Evolutionary conservation across 2,113 vertebrate genomes (phyloP).

Genomic region (human (Homo sapiens)): GRCh38 chr6:129335001-129335500

Average conservation of each 20-base stretch:
- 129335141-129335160: neutral
- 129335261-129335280: neutral
- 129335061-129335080: neutral
- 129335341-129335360: neutral
- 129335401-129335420: neutral
- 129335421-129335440: neutral
- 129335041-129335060: neutral
- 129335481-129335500: neutral
- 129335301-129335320: neutral
- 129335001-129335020: neutral
- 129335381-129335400: neutral
- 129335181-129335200: neutral
- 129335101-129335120: neutral
- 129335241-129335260: neutral
- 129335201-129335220: neutral
- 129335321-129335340: neutral
- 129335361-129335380: no score
- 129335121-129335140: neutral
- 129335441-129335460: neutral
- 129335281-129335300: neutral
- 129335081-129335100: neutral
- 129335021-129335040: neutral
- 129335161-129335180: neutral
- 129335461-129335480: neutral
- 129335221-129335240: neutral